Percentiles rank a stretch among this genome's conserved stretches.
These are phyloP conservation scores for Sphenodon punctatus DNA, from an alignment of 2,797 vertebrate species.

Conservation along the genomic window DNA sequence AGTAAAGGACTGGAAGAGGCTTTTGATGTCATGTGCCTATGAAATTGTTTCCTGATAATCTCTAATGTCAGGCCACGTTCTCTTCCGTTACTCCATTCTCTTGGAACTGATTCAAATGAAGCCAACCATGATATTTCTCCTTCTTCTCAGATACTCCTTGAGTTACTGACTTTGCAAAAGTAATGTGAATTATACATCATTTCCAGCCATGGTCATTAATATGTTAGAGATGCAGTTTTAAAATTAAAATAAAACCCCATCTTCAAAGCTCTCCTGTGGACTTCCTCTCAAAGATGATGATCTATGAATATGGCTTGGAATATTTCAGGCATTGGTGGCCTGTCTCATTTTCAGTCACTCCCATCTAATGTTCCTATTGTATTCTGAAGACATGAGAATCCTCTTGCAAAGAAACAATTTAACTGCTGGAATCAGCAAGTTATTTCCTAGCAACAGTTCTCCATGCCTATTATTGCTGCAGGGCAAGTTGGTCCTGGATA, in stretches of 20 bases:
- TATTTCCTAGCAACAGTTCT: conserved; percentile 15
- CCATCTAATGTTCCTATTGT: conserved; percentile 26
- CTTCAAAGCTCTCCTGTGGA: conserved; percentile 11
- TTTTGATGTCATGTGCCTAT: neutral
- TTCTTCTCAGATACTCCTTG: conserved; percentile 6
- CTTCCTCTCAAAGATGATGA: conserved; percentile 12
- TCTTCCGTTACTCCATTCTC: neutral
- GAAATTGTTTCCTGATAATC: neutral
- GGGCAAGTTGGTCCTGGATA: no score
- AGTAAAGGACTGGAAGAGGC: neutral
- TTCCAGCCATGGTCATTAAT: conserved; percentile 14
- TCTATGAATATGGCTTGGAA: conserved; percentile 33
- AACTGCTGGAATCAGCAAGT: neutral
- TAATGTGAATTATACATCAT: neutral
- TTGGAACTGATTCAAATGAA: neutral
- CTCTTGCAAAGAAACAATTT: neutral
- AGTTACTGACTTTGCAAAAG: neutral
- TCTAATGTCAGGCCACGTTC: neutral
- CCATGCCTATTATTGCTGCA: neutral
- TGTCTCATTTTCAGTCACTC: neutral
- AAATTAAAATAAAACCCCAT: neutral
- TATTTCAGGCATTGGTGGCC: neutral
- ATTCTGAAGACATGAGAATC: conserved; percentile 5
- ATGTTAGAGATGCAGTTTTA: neutral
- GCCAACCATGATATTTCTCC: neutral